Percentiles rank a stretch among this genome's conserved stretches.
Evolutionary conservation across 1,140 invertebrate species (phyloP).

Genomic region (Formica exsecta): DNA sequence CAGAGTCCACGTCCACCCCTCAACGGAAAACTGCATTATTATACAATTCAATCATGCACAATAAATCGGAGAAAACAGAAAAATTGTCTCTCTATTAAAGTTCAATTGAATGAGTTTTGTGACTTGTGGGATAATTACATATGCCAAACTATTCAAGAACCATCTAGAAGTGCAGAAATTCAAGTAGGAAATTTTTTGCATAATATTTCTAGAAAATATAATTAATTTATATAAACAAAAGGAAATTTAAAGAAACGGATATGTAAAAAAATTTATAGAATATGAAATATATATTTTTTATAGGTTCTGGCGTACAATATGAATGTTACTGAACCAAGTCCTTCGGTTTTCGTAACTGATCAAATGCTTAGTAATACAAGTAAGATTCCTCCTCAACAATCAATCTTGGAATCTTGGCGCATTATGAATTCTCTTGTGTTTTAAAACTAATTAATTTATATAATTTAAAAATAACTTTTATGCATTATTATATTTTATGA

Average conservation of each 20-base stretch:
- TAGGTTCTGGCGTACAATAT: slow-evolving; percentile 67
- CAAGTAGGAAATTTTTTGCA: not conserved
- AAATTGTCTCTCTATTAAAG: not conserved
- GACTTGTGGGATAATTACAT: slow-evolving; percentile 64
- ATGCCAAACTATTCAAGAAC: slow-evolving; percentile 55
- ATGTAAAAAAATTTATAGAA: not conserved
- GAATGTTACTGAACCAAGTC: slow-evolving; percentile 42
- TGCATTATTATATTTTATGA: not conserved
- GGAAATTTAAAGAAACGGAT: not conserved
- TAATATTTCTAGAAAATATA: not conserved
- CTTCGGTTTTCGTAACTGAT: not conserved
- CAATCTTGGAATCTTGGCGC: not conserved
- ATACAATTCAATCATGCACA: not conserved
- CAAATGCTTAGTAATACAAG: not conserved
- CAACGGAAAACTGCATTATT: slow-evolving; percentile 64
- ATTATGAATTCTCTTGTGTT: not conserved
- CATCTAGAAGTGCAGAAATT: not conserved
- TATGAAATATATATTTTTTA: not conserved
- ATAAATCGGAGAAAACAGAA: fast-evolving
- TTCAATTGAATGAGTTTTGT: slow-evolving; percentile 63
- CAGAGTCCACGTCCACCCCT: slow-evolving; percentile 60
- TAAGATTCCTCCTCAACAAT: not conserved
- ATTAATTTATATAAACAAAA: not conserved
- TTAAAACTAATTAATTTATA: not conserved
- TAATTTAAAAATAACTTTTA: not conserved